Evolutionary conservation across 2,797 vertebrate genomes (phyloP), one percentile per base, ranked within the genome.

Genomic region (Crax fasciolata): DNA sequence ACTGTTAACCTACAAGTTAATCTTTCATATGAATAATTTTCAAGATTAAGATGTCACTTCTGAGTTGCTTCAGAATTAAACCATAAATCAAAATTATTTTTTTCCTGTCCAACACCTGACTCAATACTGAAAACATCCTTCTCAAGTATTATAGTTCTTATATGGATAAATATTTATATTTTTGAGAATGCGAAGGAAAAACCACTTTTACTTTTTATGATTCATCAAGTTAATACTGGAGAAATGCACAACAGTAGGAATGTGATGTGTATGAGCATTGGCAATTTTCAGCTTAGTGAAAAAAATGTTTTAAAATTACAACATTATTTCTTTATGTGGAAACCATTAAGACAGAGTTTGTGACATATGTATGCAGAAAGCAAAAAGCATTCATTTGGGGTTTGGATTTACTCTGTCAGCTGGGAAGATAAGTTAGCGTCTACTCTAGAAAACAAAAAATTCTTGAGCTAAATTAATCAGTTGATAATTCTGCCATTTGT

Each of bases 61-160:
- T 68, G 30, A 74, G 24, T 70, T 35, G 23, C 20, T 76, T 44
- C 70, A 89, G 4, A 75, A 88, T 83, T 91, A 89, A 94, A 80
- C 38, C 13, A 14, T 32, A 1, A 17, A 54, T 79, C 15, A 35
- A 74, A 52, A 18, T 28, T 35, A 15, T 2, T 75, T 73, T 67
- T 35, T 67, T 28, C 14, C 15, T 49, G 71, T 63, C 43, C 27
- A 54, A 95, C 52, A 4, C 6, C 9, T 61, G 32, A 28, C 68
- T 73, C 10, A 3, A 11, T 65, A 59, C 18, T 35, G 61, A 87
- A 93, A 92, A 17, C 3, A 73, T 49, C 32, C 6, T 76, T 1
- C 20, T 39, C 10, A 11, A 27, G 4, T 52, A 16, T 65, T 54
- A 23, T 11, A 79, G 14, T 2, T 59, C 73, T 88, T 54, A 55